Conservation (phyloP, 64 coral and sea anemone genomes). For the Pocillopora damicornis region DNA sequence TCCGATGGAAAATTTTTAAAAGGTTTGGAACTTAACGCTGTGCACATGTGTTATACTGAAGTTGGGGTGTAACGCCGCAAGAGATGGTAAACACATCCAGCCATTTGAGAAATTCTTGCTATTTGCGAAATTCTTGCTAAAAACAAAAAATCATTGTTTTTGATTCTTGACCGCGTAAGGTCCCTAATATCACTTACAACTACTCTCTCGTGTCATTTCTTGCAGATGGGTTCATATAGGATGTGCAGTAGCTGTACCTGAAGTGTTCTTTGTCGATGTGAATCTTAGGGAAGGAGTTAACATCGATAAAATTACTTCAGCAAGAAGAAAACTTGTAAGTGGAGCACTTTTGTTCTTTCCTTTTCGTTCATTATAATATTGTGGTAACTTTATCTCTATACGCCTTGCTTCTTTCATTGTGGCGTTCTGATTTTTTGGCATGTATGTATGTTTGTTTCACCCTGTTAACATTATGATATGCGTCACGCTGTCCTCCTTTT, state of each 20-base stretch:
- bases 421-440: background rate
- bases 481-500: no score
- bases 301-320: slow-evolving; percentile 54
- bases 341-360: background rate
- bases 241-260: slow-evolving; percentile 77
- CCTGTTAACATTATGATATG: no score
- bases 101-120: background rate
- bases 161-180: background rate
- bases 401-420: background rate
- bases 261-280: slow-evolving; percentile 68
- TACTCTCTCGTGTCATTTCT: background rate
- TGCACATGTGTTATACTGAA: no score
- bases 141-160: no score
- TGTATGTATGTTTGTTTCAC: no score
- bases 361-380: background rate
- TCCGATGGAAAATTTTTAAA: no score
- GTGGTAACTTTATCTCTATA: background rate
- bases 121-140: background rate
- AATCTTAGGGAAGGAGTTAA: slow-evolving; percentile 46
- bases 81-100: no score
- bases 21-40: no score
- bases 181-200: background rate
- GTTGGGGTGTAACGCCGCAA: no score
- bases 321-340: slow-evolving; percentile 82
- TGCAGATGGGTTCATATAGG: slow-evolving; percentile 81